Conservation (phyloP, 2,888 invertebrate genomes). For the Rhogogaster chlorosoma region DNA sequence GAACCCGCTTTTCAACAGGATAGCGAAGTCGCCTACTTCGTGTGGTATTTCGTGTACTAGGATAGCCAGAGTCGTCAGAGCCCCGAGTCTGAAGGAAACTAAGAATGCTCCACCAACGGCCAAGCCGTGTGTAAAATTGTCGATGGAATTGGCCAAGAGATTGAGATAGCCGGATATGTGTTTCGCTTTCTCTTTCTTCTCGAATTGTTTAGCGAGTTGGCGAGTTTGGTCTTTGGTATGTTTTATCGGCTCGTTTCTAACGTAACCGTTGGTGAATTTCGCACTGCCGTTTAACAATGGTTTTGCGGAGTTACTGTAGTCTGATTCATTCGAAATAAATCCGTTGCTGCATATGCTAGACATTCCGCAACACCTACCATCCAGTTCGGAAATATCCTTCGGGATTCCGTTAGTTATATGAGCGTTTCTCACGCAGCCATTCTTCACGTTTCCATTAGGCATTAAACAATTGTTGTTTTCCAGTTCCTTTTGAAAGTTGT, state of each 20-base stretch:
- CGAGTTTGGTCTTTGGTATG: background rate
- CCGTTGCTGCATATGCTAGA: constrained; percentile 38
- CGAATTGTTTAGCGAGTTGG: background rate
- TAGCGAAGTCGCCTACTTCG: constrained; percentile 99
- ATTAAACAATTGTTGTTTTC: constrained; percentile 68
- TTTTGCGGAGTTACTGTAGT: constrained; percentile 1
- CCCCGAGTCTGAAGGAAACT: constrained; percentile 93
- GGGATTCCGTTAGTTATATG: constrained; percentile 35
- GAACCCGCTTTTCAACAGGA: constrained; percentile 95
- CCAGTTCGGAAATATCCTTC: constrained; percentile 21
- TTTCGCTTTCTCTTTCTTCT: constrained; percentile 63
- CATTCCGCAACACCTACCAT: constrained; percentile 37
- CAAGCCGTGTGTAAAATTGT: constrained; percentile 99
- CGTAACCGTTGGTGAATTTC: constrained; percentile 1
- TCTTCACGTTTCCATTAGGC: constrained; percentile 59
- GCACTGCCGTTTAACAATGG: background rate
- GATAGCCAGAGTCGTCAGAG: constrained; percentile 95
- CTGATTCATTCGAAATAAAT: background rate
- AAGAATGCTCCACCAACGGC: constrained; percentile 99
- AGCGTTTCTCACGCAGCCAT: constrained; percentile 56
- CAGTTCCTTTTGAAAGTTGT: constrained; percentile 59
- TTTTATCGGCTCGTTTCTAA: background rate
- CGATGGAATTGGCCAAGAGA: constrained; percentile 96
- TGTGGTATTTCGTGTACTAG: constrained; percentile 98
- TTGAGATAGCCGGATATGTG: constrained; percentile 92